Evolutionary conservation across 64 coral and sea anemone genomes (phyloP), one percentile per base, ranked within the genome.

Genomic region (Orbicella faveolata): DNA sequence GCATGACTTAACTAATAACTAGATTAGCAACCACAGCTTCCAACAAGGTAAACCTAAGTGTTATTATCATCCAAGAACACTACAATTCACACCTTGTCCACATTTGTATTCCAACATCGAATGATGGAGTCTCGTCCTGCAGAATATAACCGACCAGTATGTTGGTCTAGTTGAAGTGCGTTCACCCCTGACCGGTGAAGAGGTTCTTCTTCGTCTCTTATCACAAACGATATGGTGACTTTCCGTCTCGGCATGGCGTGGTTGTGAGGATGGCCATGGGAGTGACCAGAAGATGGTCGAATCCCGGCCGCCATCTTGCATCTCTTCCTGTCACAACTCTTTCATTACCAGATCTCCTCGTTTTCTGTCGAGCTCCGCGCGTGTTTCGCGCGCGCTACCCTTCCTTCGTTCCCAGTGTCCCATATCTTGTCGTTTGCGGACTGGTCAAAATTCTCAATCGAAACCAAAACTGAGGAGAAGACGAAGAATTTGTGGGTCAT

Each of bases 111-210:
- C 96, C 96, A 98, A 88, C 96, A 95, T 79, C 96, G 76, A 85
- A 98, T 98, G 20, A 98, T 92, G 2, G 96, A 98, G 48, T 98
- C 96, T 53, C 96, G 90, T 77, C 96, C 96, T 25, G 96, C 96
- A 2, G 93, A 95, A 93, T 90, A 98, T 34, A 98, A 80, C 18
- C 88, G 90, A 2, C 88, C 85, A 6, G 72, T 89, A 35, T 70
- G 81, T 25, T 79, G 37, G 76, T 98, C 96, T 39, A 88, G 87
- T 61, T 98, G 96, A 34, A 98, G 76, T 19, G 96, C 84, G 52
- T 98, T 98, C 20, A 98, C 87, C 23, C 96, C 96, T 64, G 93
- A 95, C 75, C 96, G 70, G 67, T 98, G 96, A 11, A 75, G 93
- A 55, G 78, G 61, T 88, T 98, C 96, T 61, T 95, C 84, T 61